phyloP scores from a whole-genome alignment of 2,113 vertebrate species.

The Oryzias curvinotus region DNA sequence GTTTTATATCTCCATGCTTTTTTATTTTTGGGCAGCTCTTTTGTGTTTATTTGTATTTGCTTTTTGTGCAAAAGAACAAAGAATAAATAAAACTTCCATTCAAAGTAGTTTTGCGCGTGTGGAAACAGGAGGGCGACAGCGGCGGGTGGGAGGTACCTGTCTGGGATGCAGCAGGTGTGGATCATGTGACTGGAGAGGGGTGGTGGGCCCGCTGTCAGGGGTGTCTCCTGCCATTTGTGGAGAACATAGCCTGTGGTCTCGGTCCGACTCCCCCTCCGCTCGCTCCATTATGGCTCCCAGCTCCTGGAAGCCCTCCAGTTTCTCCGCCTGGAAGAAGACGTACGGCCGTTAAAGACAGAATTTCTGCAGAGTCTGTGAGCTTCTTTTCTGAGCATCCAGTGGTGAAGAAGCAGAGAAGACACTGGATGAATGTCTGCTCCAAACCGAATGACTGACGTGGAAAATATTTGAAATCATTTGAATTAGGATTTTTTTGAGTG shows the following conservation, averaged over 20 bases:
- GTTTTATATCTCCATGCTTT: background rate
- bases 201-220: slow-evolving; percentile 57
- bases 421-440: too few species aligned
- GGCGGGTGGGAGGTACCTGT: slow-evolving; percentile 77
- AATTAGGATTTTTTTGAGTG: too few species aligned
- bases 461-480: too few species aligned
- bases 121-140: too few species aligned
- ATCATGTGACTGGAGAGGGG: slow-evolving; percentile 78
- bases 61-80: background rate
- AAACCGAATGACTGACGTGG: too few species aligned
- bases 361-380: too few species aligned
- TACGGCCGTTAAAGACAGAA: background rate
- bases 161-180: slow-evolving; percentile 82
- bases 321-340: slow-evolving; percentile 78
- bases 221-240: slow-evolving; percentile 60
- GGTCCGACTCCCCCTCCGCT: slow-evolving; percentile 62
- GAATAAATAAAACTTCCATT: too few species aligned
- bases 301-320: slow-evolving; percentile 81
- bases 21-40: background rate
- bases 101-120: too few species aligned
- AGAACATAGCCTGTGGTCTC: slow-evolving; percentile 73
- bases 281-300: slow-evolving; percentile 72
- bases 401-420: too few species aligned
- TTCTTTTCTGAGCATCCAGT: too few species aligned
- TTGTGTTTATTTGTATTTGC: background rate